Conservation (phyloP, 2,888 invertebrate species). For the Apoda limacodes region DNA sequence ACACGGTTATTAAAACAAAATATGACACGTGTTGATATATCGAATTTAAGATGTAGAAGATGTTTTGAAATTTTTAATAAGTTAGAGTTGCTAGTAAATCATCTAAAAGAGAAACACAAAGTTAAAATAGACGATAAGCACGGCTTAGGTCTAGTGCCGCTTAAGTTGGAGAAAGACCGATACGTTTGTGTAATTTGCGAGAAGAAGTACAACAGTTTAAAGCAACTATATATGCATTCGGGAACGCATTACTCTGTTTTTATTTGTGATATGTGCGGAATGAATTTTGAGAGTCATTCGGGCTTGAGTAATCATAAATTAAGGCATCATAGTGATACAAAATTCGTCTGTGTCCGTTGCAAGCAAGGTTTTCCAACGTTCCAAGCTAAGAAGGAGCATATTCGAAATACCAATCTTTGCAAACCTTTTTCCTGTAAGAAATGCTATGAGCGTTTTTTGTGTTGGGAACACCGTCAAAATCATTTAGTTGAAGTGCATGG, state of each 20-base stretch:
- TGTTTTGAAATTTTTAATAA: slow-evolving; percentile 31
- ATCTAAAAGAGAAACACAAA: slow-evolving; percentile 36
- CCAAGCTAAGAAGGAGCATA: slow-evolving; percentile 41
- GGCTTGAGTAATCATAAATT: slow-evolving; percentile 42
- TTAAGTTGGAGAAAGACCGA: slow-evolving; percentile 39
- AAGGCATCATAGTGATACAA: too few species aligned
- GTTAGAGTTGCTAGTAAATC: slow-evolving; percentile 37
- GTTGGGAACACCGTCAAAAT: slow-evolving; percentile 36
- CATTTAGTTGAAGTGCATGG: slow-evolving; percentile 42
- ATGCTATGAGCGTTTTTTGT: slow-evolving; percentile 46
- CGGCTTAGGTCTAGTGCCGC: slow-evolving; percentile 46
- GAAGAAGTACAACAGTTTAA: slow-evolving; percentile 33
- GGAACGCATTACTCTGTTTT: slow-evolving; percentile 46
- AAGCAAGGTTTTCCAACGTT: slow-evolving; percentile 37
- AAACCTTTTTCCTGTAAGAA: slow-evolving; percentile 45
- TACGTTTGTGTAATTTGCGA: slow-evolving; percentile 42
- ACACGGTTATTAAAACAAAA: slow-evolving; percentile 38
- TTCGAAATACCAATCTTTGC: slow-evolving; percentile 34
- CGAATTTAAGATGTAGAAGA: slow-evolving; percentile 43
- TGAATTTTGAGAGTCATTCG: slow-evolving; percentile 46
- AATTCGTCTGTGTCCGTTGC: slow-evolving; percentile 53
- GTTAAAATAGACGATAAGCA: slow-evolving; percentile 31
- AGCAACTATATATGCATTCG: slow-evolving; percentile 48
- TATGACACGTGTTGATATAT: slow-evolving; percentile 49
- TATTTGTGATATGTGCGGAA: slow-evolving; percentile 55